phyloP scores from a whole-genome alignment of 2,113 vertebrate species.

The Nycticebus coucang region DNA sequence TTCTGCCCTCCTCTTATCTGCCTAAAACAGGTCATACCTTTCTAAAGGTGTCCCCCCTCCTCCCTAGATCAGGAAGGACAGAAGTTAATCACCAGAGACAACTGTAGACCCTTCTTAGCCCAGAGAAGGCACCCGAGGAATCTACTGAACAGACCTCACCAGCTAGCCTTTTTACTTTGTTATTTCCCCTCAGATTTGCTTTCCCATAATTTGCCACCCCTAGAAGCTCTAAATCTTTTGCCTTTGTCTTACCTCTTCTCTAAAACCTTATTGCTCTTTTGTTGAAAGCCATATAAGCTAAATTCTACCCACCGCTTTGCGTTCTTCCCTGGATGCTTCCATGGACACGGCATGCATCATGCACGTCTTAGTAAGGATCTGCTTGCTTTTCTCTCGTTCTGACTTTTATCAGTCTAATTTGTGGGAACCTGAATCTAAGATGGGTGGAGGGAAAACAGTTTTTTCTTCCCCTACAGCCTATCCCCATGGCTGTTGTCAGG shows the following conservation, averaged over 20 bases:
- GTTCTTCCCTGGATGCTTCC: not conserved
- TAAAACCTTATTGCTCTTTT: not conserved
- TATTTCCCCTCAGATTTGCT: not conserved
- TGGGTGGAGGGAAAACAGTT: not conserved
- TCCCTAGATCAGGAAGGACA: not conserved
- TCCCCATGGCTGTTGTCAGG: not conserved
- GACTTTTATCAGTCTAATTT: not conserved
- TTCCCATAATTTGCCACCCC: not conserved
- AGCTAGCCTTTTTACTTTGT: not conserved
- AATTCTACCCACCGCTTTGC: not conserved
- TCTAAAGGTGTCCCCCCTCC: not conserved
- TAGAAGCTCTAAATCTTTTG: not conserved
- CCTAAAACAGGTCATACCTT: not conserved
- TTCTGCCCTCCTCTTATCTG: not conserved
- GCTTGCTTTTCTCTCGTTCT: not conserved
- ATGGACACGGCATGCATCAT: fast-evolving
- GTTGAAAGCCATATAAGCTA: not conserved
- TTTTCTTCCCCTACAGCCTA: not conserved
- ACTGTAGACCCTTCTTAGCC: not conserved
- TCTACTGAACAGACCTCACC: not conserved
- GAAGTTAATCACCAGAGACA: not conserved
- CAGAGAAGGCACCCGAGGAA: not conserved
- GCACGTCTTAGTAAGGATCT: not conserved
- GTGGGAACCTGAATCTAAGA: not conserved
- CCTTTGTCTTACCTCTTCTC: not conserved